Percentiles rank a stretch among this genome's conserved stretches.
Evolutionary conservation across 2,888 invertebrate species (phyloP).

Genomic region (Synergus umbraculus): DNA sequence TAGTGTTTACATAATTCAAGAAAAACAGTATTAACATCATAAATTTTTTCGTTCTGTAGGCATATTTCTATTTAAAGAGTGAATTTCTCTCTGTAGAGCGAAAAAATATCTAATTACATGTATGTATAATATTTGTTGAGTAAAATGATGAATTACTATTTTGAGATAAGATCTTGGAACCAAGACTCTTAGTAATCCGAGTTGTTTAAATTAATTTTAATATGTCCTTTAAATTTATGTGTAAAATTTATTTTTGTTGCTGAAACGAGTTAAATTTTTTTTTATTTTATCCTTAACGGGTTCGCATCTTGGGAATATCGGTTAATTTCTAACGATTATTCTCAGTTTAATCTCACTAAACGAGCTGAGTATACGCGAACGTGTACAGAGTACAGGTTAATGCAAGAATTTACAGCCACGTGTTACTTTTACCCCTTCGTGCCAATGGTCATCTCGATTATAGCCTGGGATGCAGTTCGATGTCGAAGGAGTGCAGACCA

Average conservation of each 20-base stretch:
- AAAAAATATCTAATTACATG: too few relatives aligned
- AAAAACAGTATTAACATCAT: too few relatives aligned
- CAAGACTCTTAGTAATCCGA: too few relatives aligned
- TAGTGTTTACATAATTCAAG: too few relatives aligned
- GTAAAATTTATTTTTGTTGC: neutral
- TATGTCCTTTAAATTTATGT: too few relatives aligned
- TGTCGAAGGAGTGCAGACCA: slow-evolving; percentile 53
- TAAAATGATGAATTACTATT: too few relatives aligned
- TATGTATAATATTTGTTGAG: too few relatives aligned
- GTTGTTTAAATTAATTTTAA: too few relatives aligned
- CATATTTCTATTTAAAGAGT: too few relatives aligned
- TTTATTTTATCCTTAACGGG: neutral
- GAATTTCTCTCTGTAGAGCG: too few relatives aligned
- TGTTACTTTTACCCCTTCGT: slow-evolving; percentile 39
- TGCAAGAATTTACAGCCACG: slow-evolving; percentile 35
- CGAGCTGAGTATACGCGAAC: slow-evolving; percentile 2
- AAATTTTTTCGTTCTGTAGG: too few relatives aligned
- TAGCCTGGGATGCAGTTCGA: slow-evolving; percentile 14
- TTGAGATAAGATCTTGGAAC: too few relatives aligned
- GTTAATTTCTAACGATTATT: slow-evolving; percentile 32
- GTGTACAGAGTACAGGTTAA: slow-evolving; percentile 9
- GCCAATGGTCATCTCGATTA: slow-evolving; percentile 41
- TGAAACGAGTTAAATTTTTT: neutral
- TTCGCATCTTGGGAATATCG: slow-evolving; percentile 21
- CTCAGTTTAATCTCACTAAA: slow-evolving; percentile 32